Evolutionary conservation across 2,797 vertebrate species (phyloP).

Genomic region (Enteromius treurensis): DNA sequence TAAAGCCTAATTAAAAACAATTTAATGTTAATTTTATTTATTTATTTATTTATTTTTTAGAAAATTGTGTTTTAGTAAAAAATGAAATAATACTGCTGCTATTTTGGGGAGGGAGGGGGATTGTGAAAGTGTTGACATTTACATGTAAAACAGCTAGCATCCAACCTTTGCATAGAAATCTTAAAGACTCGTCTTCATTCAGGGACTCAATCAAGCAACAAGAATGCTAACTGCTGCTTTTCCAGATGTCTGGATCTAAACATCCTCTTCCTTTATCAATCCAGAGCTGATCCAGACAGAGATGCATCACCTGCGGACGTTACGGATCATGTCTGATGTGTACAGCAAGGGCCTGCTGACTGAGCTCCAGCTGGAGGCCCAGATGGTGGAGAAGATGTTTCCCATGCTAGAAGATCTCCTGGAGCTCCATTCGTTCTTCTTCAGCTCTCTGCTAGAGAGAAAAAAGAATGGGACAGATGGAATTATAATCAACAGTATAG

Average conservation of each 20-base stretch:
- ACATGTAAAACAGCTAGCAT: neutral
- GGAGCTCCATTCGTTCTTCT: constrained; percentile 89
- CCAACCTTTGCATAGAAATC: neutral
- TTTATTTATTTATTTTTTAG: too few species aligned
- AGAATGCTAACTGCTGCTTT: neutral
- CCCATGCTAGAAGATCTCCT: constrained; percentile 90
- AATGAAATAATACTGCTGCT: too few species aligned
- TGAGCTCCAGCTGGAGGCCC: constrained; percentile 87
- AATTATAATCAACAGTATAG: constrained; percentile 87
- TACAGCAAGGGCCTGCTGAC: constrained; percentile 90
- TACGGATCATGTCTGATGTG: constrained; percentile 96
- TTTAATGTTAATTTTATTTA: too few species aligned
- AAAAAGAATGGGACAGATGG: constrained; percentile 85
- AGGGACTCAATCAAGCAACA: neutral
- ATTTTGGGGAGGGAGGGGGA: too few species aligned
- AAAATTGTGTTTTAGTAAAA: too few species aligned
- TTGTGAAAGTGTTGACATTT: too few species aligned
- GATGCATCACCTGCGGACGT: constrained; percentile 93
- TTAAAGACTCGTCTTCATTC: neutral
- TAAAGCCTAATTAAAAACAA: too few species aligned
- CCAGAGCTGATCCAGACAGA: constrained; percentile 97
- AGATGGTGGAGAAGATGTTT: constrained; percentile 88
- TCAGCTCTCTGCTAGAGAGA: constrained; percentile 89
- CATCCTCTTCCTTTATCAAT: neutral
- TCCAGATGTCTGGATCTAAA: neutral